Base-by-base conservation (phyloP, 2,797 vertebrate species). In the Pteronotus mesoamericanus region DNA sequence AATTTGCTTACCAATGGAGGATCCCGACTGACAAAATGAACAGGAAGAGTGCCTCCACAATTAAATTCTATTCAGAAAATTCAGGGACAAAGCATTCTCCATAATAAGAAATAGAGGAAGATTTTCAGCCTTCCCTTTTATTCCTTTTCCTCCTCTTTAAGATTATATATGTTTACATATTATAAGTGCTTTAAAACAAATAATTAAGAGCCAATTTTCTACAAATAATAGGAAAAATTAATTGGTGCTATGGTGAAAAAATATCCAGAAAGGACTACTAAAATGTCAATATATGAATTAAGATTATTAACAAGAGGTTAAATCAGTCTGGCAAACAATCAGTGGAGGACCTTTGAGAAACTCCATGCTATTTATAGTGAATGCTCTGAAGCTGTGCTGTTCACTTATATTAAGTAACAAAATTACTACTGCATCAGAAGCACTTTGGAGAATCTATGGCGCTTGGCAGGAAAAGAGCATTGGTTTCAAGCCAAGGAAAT, bases 371-470 rank as follows among this genome's bases (percentile, higher is more conserved):
- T 98, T 98, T 98, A 98, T 98, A 98, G 97, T 37, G 97, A 97
- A 82, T 42, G 6, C 95, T 98, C 71, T 90, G 97, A 97, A 98
- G 92, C 83, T 96, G 29, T 87, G 89, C 89, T 97, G 75, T 91
- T 98, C 57, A 97, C 98, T 98, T 97, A 86, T 96, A 96, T 96
- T 96, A 98, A 97, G 98, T 96, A 98, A 98, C 98, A 98, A 97
- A 98, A 98, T 98, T 98, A 97, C 96, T 97, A 94, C 94, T 97
- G 97, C 97, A 98, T 96, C 97, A 98, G 97, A 98, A 98, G 97
- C 97, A 98, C 97, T 98, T 98, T 98, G 91, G 97, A 95, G 93
- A 64, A 97, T 98, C 96, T 94, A 57, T 46, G 32, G 95, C 89
- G 94, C 74, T 98, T 98, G 97, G 97, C 97, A 98, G 94, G 78